Evolutionary conservation across 2,888 invertebrate species (phyloP).

Genomic region (Chaitophorus viminalis): DNA sequence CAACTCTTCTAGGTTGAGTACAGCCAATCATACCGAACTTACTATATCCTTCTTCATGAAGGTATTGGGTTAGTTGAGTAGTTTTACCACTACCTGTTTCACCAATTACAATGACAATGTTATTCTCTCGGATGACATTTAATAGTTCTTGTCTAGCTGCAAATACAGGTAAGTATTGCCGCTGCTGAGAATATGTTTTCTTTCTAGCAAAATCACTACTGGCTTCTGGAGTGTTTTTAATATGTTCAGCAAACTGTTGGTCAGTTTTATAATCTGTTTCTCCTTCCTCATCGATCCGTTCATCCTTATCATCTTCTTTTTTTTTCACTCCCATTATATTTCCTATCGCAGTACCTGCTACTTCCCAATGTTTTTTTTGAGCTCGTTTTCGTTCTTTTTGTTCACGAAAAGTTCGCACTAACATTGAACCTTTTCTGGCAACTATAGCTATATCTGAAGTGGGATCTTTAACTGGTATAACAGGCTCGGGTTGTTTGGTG

Average conservation of each 20-base stretch:
- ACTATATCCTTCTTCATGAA: slow-evolving; percentile 97
- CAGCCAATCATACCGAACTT: slow-evolving; percentile 94
- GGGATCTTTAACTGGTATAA: slow-evolving; percentile 95
- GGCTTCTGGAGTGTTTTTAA: slow-evolving; percentile 77
- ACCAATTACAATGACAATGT: slow-evolving; percentile 92
- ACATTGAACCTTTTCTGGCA: slow-evolving; percentile 90
- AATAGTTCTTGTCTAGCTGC: slow-evolving; percentile 91
- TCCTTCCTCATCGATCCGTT: slow-evolving; percentile 74
- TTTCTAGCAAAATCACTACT: slow-evolving; percentile 87
- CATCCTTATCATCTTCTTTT: slow-evolving; percentile 75
- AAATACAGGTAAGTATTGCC: slow-evolving; percentile 93
- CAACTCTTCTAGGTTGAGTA: slow-evolving; percentile 96
- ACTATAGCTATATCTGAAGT: slow-evolving; percentile 98
- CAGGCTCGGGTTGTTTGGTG: slow-evolving; percentile 98
- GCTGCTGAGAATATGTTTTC: slow-evolving; percentile 84
- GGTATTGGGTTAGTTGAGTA: slow-evolving; percentile 95
- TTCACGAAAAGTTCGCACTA: slow-evolving; percentile 91
- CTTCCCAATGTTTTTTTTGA: slow-evolving; percentile 98
- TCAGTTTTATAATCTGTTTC: slow-evolving; percentile 89
- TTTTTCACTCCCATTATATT: slow-evolving; percentile 94
- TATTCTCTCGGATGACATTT: slow-evolving; percentile 92
- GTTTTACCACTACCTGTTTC: slow-evolving; percentile 98
- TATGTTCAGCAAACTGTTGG: slow-evolving; percentile 96
- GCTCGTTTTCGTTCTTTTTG: slow-evolving; percentile 96
- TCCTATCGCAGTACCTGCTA: slow-evolving; percentile 94